Base-by-base conservation (phyloP, 1,140 invertebrate genomes). In the Proctacanthus coquilletti region DNA sequence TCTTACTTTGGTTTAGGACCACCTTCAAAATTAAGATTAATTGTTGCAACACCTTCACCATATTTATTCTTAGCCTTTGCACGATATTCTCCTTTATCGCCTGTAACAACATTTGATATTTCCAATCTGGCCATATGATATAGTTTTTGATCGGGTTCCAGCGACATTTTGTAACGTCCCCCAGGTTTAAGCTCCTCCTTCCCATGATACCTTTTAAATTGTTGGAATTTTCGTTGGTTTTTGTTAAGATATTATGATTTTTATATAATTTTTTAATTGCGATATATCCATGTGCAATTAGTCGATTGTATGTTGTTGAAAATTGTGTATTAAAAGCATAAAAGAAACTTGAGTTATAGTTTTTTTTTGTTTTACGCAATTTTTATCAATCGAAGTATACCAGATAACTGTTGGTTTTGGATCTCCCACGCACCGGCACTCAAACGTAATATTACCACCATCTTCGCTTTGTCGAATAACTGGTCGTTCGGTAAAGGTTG, bases 401-500 rank as follows among this genome's bases (percentile, higher is more conserved):
- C 93, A 98, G 63, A 74, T 72, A 46, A 97, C 73, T 50, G 69
- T 78, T 47, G 92, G 92, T 64, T 81, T 82, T 33, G 92, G 92
- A 66, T 95, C 89, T 50, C 87, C 89, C 48, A 88, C 86, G 54
- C 94, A 81, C 70, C 87, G 73, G 68, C 89, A 95, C 69, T 95
- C 88, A 65, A 98, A 93, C 43, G 80, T 80, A 51, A 97, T 87
- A 62, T 81, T 88, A 53, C 75, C 76, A 51, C 85, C 85, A 68
- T 92, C 86, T 46, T 94, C 88, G 43, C 81, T 84, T 71, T 97
- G 92, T 64, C 84, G 76, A 60, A 95, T 97, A 51, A 87, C 72
- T 18, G 92, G 92, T 66, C 92, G 77, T 72, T 94, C 88, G 46
- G 88, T 93, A 69, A 98, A 97, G 41, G 85, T 91, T 36, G 91